Evolutionary conservation across 1,140 invertebrate species (phyloP).

Genomic region (Plectrocnemia conspersa): DNA sequence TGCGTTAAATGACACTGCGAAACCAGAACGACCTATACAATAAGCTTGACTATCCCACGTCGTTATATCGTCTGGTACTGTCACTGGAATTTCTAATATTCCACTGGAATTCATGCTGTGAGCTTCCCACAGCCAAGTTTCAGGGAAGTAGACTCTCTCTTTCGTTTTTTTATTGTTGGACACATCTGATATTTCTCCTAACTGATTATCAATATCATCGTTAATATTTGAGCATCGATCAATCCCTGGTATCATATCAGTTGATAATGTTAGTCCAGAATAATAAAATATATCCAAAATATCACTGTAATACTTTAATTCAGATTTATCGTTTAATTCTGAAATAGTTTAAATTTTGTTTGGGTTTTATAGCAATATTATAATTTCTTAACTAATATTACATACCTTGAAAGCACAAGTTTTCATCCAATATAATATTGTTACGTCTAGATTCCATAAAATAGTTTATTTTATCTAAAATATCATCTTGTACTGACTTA

Average conservation of each 20-base stretch:
- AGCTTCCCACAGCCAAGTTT: conserved; percentile 61
- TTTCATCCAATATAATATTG: conserved; percentile 31
- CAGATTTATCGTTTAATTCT: conserved; percentile 5
- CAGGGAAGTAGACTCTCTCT: conserved; percentile 56
- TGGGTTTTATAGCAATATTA: background rate
- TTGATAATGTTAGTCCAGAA: conserved; percentile 24
- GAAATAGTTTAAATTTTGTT: conserved; percentile 3
- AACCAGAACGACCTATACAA: conserved; percentile 26
- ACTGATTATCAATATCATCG: background rate
- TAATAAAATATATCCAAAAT: conserved; percentile 23
- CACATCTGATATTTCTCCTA: conserved; percentile 3
- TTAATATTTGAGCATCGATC: conserved; percentile 16
- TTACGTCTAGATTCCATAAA: conserved; percentile 41
- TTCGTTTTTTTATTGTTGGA: conserved; percentile 1
- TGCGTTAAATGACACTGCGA: conserved; percentile 12
- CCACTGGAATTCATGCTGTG: conserved; percentile 23
- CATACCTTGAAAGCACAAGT: conserved; percentile 27
- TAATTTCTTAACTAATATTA: conserved; percentile 1
- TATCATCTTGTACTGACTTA: conserved; percentile 31
- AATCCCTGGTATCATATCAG: conserved; percentile 22
- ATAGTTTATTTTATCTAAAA: conserved; percentile 35
- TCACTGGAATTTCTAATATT: conserved; percentile 13
- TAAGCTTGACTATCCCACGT: conserved; percentile 30
- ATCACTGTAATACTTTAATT: conserved; percentile 12
- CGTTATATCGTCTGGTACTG: conserved; percentile 30